Conservation (phyloP, 2,113 vertebrate species). For the Egretta garzetta region DNA sequence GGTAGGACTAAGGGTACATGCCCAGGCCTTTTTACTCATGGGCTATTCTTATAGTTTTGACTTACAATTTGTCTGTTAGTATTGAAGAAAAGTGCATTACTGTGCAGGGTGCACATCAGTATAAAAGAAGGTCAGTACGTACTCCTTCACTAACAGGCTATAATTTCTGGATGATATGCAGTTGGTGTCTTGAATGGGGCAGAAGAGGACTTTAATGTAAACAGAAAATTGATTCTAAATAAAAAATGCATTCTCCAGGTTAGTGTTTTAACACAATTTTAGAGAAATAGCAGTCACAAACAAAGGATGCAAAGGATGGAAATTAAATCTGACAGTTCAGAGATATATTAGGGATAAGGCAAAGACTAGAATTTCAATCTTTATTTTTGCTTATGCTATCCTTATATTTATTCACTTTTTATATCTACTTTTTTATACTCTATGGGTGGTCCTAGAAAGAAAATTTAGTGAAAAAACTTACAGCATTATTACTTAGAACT, state of each 20-base stretch:
- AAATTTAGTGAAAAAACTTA: background rate
- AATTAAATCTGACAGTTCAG: background rate
- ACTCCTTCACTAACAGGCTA: fast-evolving
- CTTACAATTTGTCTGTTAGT: background rate
- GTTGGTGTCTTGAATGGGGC: background rate
- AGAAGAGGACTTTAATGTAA: background rate
- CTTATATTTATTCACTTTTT: background rate
- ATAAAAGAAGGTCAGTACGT: background rate
- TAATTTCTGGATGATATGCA: background rate
- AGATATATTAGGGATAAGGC: background rate
- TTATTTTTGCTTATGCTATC: background rate
- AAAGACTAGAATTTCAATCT: background rate
- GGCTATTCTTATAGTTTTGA: background rate
- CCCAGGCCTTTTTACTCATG: background rate
- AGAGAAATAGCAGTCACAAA: background rate
- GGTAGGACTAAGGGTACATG: background rate
- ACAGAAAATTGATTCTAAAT: background rate
- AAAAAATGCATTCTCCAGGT: background rate
- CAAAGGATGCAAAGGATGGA: background rate
- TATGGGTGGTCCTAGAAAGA: background rate
- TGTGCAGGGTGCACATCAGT: background rate
- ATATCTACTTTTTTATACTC: background rate
- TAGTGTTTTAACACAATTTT: background rate
- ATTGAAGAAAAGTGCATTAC: background rate
- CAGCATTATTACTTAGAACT: background rate